Evolutionary conservation across 2,888 invertebrate genomes (phyloP).

Genomic region (Leptopilina syphax): DNA sequence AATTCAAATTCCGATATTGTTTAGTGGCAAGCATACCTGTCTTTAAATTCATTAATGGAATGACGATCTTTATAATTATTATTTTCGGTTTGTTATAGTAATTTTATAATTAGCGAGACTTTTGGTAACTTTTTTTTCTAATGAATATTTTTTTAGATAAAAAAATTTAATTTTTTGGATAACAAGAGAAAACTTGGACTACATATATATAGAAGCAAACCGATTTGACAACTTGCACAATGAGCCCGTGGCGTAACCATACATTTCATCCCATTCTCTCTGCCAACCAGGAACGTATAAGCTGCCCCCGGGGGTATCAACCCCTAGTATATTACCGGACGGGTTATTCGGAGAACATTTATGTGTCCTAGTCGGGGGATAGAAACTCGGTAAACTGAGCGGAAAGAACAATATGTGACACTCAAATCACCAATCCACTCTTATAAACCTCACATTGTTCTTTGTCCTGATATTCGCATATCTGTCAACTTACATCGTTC

Average conservation of each 20-base stretch:
- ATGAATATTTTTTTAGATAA: no score
- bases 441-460: not conserved
- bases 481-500: conserved; percentile 28
- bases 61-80: no score
- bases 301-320: conserved; percentile 49
- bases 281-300: conserved; percentile 51
- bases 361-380: conserved; percentile 23
- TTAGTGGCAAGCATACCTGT: no score
- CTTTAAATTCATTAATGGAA: no score
- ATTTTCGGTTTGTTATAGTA: no score
- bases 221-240: conserved; percentile 59
- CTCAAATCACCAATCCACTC: conserved; percentile 27
- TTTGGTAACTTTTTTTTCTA: no score
- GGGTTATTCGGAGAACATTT: conserved; percentile 47
- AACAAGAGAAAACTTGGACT: no score
- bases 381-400: conserved; percentile 39
- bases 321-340: conserved; percentile 48
- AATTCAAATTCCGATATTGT: no score
- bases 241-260: conserved; percentile 53
- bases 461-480: conserved; percentile 8
- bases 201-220: conserved; percentile 29
- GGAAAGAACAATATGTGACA: conserved; percentile 40
- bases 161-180: no score
- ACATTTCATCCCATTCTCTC: conserved; percentile 55
- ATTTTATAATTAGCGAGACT: no score